Conservation (phyloP, 2,888 invertebrate species). For the Harpalus rubripes region DNA sequence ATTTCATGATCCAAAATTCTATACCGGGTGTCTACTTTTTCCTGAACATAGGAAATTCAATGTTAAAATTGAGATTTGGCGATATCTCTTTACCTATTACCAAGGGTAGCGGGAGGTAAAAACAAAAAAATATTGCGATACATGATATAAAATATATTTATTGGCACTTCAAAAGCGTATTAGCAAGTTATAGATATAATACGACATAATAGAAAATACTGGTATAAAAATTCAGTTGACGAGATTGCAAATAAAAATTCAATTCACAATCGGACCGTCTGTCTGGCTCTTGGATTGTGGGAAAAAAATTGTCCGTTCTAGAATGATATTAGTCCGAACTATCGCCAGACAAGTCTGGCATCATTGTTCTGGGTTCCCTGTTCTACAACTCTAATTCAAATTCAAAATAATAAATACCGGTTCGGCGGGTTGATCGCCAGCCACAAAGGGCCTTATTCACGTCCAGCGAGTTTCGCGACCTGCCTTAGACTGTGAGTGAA, state of each 20-base stretch:
- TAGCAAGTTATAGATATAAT: slow-evolving; percentile 10
- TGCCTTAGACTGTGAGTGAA: slow-evolving; percentile 48
- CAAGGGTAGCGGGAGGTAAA: too few relatives aligned
- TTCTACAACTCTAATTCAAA: slow-evolving; percentile 65
- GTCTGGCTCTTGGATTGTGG: slow-evolving; percentile 40
- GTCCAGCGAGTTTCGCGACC: slow-evolving; percentile 61
- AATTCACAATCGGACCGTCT: slow-evolving; percentile 20
- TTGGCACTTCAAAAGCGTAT: neutral
- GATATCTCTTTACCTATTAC: too few relatives aligned
- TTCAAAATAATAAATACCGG: slow-evolving; percentile 67
- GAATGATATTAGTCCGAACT: slow-evolving; percentile 61
- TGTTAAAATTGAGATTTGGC: too few relatives aligned
- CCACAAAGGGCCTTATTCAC: slow-evolving; percentile 60
- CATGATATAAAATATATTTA: neutral
- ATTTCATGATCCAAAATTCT: too few relatives aligned
- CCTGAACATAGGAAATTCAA: too few relatives aligned
- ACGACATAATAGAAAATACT: slow-evolving; percentile 23
- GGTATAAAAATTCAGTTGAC: slow-evolving; percentile 45
- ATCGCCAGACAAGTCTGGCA: slow-evolving; percentile 64
- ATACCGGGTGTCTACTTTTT: too few relatives aligned
- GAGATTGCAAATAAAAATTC: slow-evolving; percentile 32
- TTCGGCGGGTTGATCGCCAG: slow-evolving; percentile 49
- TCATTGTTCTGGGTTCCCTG: slow-evolving; percentile 62
- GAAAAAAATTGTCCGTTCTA: slow-evolving; percentile 53
- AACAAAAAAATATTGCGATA: neutral